phyloP scores from a whole-genome alignment of 2,797 vertebrate species.

The Coregonus suidteri region DNA sequence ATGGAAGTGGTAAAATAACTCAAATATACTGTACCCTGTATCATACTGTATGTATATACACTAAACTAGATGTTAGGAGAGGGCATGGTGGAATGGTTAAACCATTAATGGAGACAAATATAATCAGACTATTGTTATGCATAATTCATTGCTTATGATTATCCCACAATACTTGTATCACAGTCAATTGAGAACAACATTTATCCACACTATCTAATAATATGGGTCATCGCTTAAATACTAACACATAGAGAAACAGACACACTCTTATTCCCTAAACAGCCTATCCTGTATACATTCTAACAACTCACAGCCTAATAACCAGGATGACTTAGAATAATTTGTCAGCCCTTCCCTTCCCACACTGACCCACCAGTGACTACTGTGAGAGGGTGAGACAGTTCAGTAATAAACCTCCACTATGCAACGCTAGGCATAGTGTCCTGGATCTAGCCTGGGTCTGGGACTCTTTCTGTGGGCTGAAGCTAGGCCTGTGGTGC shows the following conservation, averaged over 20 bases:
- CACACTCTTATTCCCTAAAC: conserved; percentile 45
- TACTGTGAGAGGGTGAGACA: neutral
- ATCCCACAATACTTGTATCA: too few species aligned
- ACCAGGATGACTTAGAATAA: conserved; percentile 47
- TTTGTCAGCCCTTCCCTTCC: conserved; percentile 50
- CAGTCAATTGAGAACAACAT: too few species aligned
- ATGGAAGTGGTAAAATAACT: neutral
- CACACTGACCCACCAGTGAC: conserved; percentile 51
- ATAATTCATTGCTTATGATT: too few species aligned
- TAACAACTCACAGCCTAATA: conserved; percentile 54
- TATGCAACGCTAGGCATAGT: conserved; percentile 36
- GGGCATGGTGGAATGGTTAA: too few species aligned
- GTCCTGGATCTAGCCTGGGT: conserved; percentile 6
- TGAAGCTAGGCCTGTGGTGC: conserved; percentile 52
- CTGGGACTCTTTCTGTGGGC: conserved; percentile 42
- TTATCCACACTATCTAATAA: conserved; percentile 14
- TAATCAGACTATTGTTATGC: too few species aligned
- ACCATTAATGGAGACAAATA: too few species aligned
- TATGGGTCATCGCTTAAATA: conserved; percentile 33
- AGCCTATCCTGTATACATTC: conserved; percentile 33
- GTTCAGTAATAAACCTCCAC: conserved; percentile 43
- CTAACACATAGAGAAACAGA: conserved; percentile 26
- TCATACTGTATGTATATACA: too few species aligned
- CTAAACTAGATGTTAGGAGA: neutral
- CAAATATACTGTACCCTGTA: neutral